Base-by-base conservation (phyloP, 1,140 invertebrate genomes). In the Cydia strobilella region DNA sequence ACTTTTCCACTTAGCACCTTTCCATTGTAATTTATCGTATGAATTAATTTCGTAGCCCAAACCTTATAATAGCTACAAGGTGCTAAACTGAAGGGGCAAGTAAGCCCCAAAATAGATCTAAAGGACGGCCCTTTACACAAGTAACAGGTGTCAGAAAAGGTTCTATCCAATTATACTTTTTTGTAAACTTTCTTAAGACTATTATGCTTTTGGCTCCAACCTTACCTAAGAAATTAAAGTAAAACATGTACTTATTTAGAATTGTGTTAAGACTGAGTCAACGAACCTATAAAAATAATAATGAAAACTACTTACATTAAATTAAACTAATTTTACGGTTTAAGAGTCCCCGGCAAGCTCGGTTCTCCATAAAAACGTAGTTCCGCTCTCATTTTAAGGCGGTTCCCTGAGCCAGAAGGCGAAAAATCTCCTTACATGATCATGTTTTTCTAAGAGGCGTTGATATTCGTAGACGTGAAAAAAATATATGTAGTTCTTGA, bases 141-240 rank as follows among this genome's bases (percentile, higher is more conserved):
- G 54, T 59, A 23, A 23, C 54, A 59, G 54, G 54, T 59, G 54
- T 59, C 54, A 23, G 54, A 18, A 23, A 59, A 59, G 54, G 54
- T 59, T 59, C 54, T 23, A 59, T 59, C 54, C 54, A 59, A 59
- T 59, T 59, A 59, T 6, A 59, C 18, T 59, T 59, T 59, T 59
- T 59, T 59, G 54, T 59, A 59, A 59, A 59, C 18, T 59, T 59
- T 59, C 54, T 23, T 23, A 20, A 59, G 54, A 59, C 54, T 59
- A 59, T 59, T 59, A 59, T 59, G 20, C 54, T 59, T 20, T 23
- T 59, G 54, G 18, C 54, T n/a, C 1, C 5, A 12, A 12, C 10
- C 18, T 59, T 23, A n/a, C 54, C 6, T 1, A 23, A 59, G 54
- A 9, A 59, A 7, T 23, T 20, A 7, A 23, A 59, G 54, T 59